Evolutionary conservation across 1,140 invertebrate genomes (phyloP), one percentile per base, ranked within the genome.

Genomic region (Bombus breviceps): DNA sequence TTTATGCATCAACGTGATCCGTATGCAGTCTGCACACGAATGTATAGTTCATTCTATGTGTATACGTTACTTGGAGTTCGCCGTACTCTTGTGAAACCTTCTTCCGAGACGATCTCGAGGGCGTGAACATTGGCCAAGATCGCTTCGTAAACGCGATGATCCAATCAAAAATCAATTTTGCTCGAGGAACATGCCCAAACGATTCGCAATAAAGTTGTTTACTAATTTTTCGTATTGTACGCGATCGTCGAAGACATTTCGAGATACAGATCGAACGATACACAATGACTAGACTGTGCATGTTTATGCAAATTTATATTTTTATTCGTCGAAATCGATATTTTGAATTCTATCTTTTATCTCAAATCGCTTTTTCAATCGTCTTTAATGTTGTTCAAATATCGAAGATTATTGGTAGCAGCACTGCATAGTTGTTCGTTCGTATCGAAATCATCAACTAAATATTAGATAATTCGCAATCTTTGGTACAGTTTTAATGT

Each of bases 1-100:
- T 59, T 59, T 62, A 68, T 79, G 77, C 64, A 79, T 79, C 77
- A 25, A 47, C 41, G 77, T 18, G 64, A 79, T 79, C 43, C 77
- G 39, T n/a, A 32, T 22, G 37, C 75, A 77, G 47, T 53, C 18
- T 13, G 13, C 28, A 13, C 64, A 69, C 64, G 43, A 53, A 68
- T 37, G 64, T 43, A 77, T 37, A 39, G 15, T 76, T 59, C 53
- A 76, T 76, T 76, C 53, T 34, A 25, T 12, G 47, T n/a, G 47
- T 53, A 13, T n/a, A 37, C 9, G 10, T 32, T 47, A 6, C 13
- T 3, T 10, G 34, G 57, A 62, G 75, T 77, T 62, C 57, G 75
- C 53, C 28, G 75, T 53, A 64, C 75, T 64, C 57, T 39, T 28
- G 6, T 3, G 57, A 53, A 25, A 77, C 8, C 75, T 57, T 64